A percentile compares a stretch with the other conserved stretches of the same genome.
Conservation (phyloP, 2,113 vertebrate genomes). For the Lates calcarifer region DNA sequence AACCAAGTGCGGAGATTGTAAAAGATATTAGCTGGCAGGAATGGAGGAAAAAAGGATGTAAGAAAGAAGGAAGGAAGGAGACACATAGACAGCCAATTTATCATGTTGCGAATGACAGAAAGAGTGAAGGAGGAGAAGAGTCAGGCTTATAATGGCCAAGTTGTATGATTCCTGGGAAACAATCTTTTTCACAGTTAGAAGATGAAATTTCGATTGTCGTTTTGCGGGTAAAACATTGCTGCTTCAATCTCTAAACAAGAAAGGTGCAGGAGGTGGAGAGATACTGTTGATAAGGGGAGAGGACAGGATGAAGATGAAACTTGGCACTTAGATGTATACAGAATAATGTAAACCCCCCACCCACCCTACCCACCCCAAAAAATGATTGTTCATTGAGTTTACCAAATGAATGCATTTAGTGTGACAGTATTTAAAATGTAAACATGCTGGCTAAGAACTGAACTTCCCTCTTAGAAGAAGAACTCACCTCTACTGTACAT, state of each 20-base stretch:
- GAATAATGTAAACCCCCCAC: not conserved
- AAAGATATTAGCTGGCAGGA: slow-evolving; percentile 12
- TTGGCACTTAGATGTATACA: not conserved
- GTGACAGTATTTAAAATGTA: not conserved
- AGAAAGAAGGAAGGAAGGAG: not conserved
- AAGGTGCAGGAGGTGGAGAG: not conserved
- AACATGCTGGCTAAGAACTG: not conserved
- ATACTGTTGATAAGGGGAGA: not conserved
- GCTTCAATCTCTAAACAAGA: slow-evolving; percentile 6
- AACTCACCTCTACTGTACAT: not conserved
- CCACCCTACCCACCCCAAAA: too few species aligned
- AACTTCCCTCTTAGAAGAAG: not conserved
- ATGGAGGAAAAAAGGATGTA: not conserved
- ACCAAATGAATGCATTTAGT: not conserved
- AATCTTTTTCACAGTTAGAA: slow-evolving; percentile 43
- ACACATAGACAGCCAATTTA: slow-evolving; percentile 22
- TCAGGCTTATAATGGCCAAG: slow-evolving; percentile 23
- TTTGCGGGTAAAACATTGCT: slow-evolving; percentile 29
- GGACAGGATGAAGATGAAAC: not conserved
- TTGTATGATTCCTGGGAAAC: slow-evolving; percentile 49
- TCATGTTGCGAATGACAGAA: slow-evolving; percentile 33
- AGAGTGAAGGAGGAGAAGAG: slow-evolving; percentile 10
- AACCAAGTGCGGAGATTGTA: slow-evolving; percentile 9
- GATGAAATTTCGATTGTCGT: slow-evolving; percentile 32
- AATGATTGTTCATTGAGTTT: not conserved